phyloP scores from a whole-genome alignment of 2,113 vertebrate genomes.

The Plecotus auritus region DNA sequence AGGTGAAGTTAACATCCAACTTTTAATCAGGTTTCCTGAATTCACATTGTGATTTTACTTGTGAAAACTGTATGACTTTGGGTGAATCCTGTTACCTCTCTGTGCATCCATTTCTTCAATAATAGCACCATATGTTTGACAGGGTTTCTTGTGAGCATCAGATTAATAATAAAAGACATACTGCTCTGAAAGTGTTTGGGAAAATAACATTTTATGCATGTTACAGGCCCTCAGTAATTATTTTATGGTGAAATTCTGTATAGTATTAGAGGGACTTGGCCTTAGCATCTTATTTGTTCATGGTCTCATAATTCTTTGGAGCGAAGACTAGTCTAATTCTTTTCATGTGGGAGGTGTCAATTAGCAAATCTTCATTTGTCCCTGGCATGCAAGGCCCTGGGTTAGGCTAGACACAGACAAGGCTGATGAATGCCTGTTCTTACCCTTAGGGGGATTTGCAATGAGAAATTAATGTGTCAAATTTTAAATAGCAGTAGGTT shows the following conservation, averaged over 20 bases:
- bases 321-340: constrained; percentile 58
- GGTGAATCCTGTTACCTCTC: background rate
- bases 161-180: constrained; percentile 28
- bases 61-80: constrained; percentile 16
- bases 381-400: background rate
- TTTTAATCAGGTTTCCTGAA: constrained; percentile 12
- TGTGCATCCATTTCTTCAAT: background rate
- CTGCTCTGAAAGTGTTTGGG: constrained; percentile 3
- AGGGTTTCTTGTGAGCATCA: background rate
- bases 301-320: constrained; percentile 40
- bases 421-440: background rate
- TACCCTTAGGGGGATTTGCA: background rate
- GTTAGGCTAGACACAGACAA: background rate
- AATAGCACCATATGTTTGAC: background rate
- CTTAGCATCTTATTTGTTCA: constrained; percentile 29
- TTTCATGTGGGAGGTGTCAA: constrained; percentile 44
- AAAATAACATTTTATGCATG: constrained; percentile 24
- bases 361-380: constrained; percentile 47
- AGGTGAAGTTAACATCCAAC: background rate
- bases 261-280: background rate
- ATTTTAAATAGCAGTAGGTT: background rate
- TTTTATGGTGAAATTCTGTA: constrained; percentile 9
- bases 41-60: constrained; percentile 23
- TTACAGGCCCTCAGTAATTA: background rate
- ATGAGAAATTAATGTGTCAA: constrained; percentile 5